These are phyloP conservation scores for Dipus sagitta DNA, from an alignment of 2,797 vertebrate genomes.

Conservation along the genomic window DNA sequence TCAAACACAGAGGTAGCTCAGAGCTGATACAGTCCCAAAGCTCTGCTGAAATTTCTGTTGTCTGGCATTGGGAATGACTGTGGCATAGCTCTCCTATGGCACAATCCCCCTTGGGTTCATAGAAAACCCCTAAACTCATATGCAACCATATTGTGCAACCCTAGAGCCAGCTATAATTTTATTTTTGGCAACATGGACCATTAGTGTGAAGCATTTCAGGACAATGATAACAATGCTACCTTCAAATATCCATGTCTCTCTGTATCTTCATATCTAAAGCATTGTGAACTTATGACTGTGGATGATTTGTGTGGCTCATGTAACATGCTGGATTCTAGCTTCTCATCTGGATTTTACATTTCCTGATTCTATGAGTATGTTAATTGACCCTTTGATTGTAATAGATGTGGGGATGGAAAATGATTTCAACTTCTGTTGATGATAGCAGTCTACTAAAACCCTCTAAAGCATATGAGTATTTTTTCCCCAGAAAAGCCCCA, in stretches of 20 bases:
- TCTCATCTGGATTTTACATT: background rate
- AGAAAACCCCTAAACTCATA: background rate
- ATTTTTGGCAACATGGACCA: background rate
- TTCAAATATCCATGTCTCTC: background rate
- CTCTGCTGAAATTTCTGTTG: background rate
- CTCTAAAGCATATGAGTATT: background rate
- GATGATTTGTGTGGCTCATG: background rate
- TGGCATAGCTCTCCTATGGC: background rate
- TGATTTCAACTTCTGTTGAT: background rate
- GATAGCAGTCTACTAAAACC: background rate
- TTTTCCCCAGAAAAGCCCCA: background rate
- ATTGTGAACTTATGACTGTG: background rate
- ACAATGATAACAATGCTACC: background rate
- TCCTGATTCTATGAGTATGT: background rate
- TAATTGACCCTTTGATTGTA: constrained; percentile 10
- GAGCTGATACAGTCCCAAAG: background rate
- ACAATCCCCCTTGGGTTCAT: background rate
- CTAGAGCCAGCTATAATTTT: background rate
- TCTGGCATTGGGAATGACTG: background rate
- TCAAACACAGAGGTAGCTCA: constrained; percentile 15
- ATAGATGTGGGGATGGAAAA: background rate
- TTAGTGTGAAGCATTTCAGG: background rate
- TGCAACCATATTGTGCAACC: background rate
- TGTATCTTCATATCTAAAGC: background rate
- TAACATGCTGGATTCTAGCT: background rate